These are phyloP conservation scores for Proteles cristata DNA, from an alignment of 2,113 vertebrate species.

Conservation along the genomic window DNA sequence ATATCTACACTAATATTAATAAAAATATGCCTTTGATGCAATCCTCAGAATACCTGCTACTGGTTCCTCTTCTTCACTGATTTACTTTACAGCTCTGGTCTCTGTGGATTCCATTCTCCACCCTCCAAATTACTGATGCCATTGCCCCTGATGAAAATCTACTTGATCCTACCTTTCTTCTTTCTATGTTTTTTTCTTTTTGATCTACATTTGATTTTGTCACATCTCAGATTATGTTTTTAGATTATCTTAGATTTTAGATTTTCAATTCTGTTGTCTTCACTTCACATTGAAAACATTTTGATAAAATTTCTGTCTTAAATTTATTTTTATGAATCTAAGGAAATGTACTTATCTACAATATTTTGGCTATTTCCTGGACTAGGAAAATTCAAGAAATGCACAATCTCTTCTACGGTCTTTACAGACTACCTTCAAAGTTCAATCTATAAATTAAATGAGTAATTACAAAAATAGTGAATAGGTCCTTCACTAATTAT, in stretches of 20 bases:
- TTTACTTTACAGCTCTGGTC: not conserved
- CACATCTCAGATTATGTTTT: not conserved
- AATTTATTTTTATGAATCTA: not conserved
- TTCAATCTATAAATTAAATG: not conserved
- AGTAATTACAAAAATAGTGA: not conserved
- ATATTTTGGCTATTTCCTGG: not conserved
- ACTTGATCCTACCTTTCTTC: not conserved
- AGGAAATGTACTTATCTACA: not conserved
- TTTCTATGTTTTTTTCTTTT: not conserved
- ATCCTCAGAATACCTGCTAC: not conserved
- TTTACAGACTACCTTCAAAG: not conserved
- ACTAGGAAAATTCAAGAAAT: not conserved
- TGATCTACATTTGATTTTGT: not conserved
- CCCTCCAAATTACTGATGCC: not conserved
- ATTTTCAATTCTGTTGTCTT: not conserved
- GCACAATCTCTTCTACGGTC: not conserved
- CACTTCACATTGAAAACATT: not conserved
- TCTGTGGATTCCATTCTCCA: not conserved
- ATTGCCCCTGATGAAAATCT: rapidly evolving
- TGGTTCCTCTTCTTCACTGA: not conserved
- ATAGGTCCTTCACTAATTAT: too few relatives aligned
- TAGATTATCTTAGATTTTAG: not conserved
- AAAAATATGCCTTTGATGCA: not conserved
- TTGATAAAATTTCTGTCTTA: not conserved
- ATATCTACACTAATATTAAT: not conserved